Conservation (phyloP, 2,113 vertebrate species). For the Gymnocephalus cernua region DNA sequence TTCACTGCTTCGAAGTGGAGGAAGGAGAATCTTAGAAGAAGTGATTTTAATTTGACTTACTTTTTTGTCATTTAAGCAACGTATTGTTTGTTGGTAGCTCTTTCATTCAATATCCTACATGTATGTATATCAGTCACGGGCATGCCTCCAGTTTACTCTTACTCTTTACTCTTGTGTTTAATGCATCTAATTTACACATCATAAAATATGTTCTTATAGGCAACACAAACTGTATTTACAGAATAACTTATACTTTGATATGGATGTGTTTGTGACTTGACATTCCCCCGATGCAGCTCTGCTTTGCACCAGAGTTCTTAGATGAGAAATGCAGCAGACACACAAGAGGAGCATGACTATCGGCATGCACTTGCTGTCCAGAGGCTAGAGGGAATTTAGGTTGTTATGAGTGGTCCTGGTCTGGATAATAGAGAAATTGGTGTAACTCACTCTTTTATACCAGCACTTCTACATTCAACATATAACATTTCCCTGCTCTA, state of each 20-base stretch:
- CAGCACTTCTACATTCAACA: neutral
- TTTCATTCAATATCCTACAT: neutral
- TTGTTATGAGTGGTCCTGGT: conserved; percentile 26
- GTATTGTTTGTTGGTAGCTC: neutral
- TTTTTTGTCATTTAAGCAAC: neutral
- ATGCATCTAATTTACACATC: neutral
- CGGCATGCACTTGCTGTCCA: conserved; percentile 4
- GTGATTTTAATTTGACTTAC: neutral
- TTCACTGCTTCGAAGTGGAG: neutral
- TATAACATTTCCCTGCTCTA: neutral
- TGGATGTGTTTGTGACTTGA: neutral
- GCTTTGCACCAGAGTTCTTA: conserved; percentile 45
- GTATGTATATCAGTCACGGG: neutral
- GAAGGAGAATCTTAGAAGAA: neutral
- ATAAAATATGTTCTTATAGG: neutral
- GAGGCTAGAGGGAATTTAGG: conserved; percentile 40
- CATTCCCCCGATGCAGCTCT: conserved; percentile 43
- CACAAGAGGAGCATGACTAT: conserved; percentile 25
- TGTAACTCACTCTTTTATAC: neutral
- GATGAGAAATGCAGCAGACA: conserved; percentile 32
- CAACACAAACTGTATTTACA: neutral
- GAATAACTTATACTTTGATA: neutral
- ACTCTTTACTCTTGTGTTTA: neutral
- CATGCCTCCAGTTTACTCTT: neutral
- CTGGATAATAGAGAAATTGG: conserved; percentile 27